Evolutionary conservation across 1,140 invertebrate genomes (phyloP).

Genomic region (Trachelipus rathkii): DNA sequence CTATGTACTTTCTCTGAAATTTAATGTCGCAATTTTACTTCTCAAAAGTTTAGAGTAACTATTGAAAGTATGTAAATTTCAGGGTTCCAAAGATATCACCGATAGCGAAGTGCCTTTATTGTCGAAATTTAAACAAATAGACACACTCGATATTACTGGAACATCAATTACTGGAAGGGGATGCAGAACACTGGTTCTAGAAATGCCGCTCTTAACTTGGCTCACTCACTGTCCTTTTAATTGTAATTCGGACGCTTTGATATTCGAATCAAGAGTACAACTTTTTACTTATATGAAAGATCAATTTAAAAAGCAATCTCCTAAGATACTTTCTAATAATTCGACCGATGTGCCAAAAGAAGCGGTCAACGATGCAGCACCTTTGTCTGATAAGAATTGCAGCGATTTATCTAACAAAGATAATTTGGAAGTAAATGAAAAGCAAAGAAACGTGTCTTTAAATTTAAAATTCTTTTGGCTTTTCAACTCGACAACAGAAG

Average conservation of each 20-base stretch:
- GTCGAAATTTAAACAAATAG: constrained; percentile 24
- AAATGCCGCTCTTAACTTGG: constrained; percentile 30
- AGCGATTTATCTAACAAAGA: background rate
- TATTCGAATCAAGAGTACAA: constrained; percentile 39
- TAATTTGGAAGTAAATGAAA: background rate
- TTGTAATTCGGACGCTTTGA: constrained; percentile 39
- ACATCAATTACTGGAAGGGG: constrained; percentile 43
- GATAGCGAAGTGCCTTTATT: constrained; percentile 32
- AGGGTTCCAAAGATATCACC: constrained; percentile 38
- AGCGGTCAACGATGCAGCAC: background rate
- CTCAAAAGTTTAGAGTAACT: too few relatives aligned
- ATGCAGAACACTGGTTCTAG: constrained; percentile 34
- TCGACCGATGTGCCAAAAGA: background rate
- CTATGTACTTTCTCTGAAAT: too few relatives aligned
- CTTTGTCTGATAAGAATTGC: background rate
- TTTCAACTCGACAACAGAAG: constrained; percentile 39
- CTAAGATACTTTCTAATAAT: background rate
- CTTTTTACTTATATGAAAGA: constrained; percentile 36
- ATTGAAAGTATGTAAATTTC: background rate
- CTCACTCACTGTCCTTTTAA: constrained; percentile 43
- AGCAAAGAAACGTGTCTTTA: constrained; percentile 1
- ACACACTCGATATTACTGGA: constrained; percentile 34
- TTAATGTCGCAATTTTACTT: too few relatives aligned
- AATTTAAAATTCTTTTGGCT: constrained; percentile 41
- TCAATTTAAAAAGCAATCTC: constrained; percentile 12